Evolutionary conservation across 2,113 vertebrate genomes (phyloP).

Genomic region (Crotalus helleri): DNA sequence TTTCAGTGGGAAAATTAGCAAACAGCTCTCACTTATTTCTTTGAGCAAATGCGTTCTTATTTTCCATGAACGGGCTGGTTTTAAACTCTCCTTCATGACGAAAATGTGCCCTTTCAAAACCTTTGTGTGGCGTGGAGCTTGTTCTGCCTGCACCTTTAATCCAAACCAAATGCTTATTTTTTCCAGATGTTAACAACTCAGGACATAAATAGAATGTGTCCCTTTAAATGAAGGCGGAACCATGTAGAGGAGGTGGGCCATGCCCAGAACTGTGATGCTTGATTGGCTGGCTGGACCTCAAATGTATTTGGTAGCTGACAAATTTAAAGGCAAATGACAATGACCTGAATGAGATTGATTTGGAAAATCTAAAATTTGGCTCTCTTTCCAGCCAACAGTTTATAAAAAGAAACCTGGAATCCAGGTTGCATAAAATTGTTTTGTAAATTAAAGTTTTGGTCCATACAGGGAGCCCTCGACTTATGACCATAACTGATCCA

Average conservation of each 20-base stretch:
- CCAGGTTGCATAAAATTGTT: too few species aligned
- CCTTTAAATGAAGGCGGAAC: neutral
- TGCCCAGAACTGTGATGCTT: neutral
- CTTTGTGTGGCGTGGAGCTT: conserved; percentile 18
- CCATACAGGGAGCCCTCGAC: neutral
- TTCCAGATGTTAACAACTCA: neutral
- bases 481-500: neutral
- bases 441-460: neutral
- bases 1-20: conserved; percentile 57
- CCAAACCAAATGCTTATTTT: conserved; percentile 44
- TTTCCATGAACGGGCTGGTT: conserved; percentile 45
- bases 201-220: neutral
- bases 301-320: neutral
- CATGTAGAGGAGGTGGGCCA: neutral
- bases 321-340: neutral
- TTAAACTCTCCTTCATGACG: neutral
- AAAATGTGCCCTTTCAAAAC: conserved; percentile 12
- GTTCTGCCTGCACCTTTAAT: conserved; percentile 53
- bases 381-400: neutral
- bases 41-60: conserved; percentile 47
- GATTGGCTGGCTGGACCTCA: neutral
- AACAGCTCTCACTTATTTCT: conserved; percentile 36
- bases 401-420: neutral
- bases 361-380: neutral
- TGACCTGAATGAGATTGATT: too few species aligned